Evolutionary conservation across 1,140 invertebrate genomes (phyloP), one percentile per base, ranked within the genome.

Genomic region (Ganaspis sp.): DNA sequence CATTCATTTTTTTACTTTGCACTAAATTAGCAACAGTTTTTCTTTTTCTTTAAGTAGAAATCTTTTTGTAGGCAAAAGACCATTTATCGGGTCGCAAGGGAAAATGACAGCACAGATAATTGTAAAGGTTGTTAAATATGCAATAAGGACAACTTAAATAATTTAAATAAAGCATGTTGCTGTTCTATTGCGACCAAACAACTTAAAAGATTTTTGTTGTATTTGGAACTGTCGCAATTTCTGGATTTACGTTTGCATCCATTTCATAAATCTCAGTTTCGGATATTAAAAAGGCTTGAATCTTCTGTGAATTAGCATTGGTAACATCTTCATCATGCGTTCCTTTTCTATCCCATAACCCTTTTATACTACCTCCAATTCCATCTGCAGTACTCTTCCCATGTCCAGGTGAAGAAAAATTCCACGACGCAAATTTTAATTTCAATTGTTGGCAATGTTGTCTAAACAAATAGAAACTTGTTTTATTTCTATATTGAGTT

Each of bases 331-430:
- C 77, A 42, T 87, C 86, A 70, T 75, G 58, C 40, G 84, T 83
- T 4, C 90, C 86, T 64, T 84, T 76, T 70, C 75, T 81, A 77
- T 90, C 87, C 19, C 83, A 86, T 70, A 85, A 86, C 75, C 79
- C 85, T 84, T 92, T 92, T 29, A 92, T 54, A 29, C 70, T 45
- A 38, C 85, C 88, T 11, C 90, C 91, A 75, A 91, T 81, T 34
- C 90, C 90, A 88, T 92, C 88, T 54, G 89, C 86, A n/a, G 85
- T 84, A 5, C 90, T 90, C 81, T 92, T 34, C 6, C 29, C 29
- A 6, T 34, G 29, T 34, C 29, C 29, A 6, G 29, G 29, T 34
- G 6, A 34, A 42, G 78, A 83, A 81, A 87, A 92, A 77, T 90
- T 90, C 89, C 88, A 92, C 1, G 86, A 85, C 42, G 81, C 75